Percentiles rank a stretch among this genome's conserved stretches.
Conservation (phyloP, 2,797 vertebrate genomes). For the Pangasius macronema region DNA sequence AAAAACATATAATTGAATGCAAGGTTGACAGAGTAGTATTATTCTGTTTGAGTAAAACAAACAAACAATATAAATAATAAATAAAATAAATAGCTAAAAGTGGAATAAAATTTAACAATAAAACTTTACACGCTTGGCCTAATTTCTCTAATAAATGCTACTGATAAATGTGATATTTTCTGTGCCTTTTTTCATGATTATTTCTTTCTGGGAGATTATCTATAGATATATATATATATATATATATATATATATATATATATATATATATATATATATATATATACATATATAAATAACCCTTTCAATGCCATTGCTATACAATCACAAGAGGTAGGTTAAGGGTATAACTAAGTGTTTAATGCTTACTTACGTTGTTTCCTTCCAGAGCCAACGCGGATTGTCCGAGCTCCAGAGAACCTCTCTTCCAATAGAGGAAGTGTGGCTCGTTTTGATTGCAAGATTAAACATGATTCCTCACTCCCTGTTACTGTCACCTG, state of each 20-base stretch:
- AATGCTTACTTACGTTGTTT: not conserved
- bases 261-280: not conserved
- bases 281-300: not conserved
- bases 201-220: not conserved
- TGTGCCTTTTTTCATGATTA: not conserved
- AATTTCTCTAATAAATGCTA: not conserved
- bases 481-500: slow-evolving; percentile 81
- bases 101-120: not conserved
- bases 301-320: not conserved
- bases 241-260: too few species aligned
- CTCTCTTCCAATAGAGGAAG: slow-evolving; percentile 78
- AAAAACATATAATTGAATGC: too few species aligned
- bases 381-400: slow-evolving; percentile 84
- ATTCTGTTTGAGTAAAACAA: not conserved
- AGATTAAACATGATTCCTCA: slow-evolving; percentile 82
- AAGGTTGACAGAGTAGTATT: not conserved
- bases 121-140: not conserved
- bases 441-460: slow-evolving; percentile 82
- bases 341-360: not conserved
- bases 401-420: slow-evolving; percentile 82
- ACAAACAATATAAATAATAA: not conserved
- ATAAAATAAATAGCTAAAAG: not conserved
- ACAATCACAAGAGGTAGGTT: not conserved
- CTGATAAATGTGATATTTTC: not conserved
- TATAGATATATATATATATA: not conserved